Conservation (phyloP, 2,797 vertebrate genomes). For the Thamnophis elegans region DNA sequence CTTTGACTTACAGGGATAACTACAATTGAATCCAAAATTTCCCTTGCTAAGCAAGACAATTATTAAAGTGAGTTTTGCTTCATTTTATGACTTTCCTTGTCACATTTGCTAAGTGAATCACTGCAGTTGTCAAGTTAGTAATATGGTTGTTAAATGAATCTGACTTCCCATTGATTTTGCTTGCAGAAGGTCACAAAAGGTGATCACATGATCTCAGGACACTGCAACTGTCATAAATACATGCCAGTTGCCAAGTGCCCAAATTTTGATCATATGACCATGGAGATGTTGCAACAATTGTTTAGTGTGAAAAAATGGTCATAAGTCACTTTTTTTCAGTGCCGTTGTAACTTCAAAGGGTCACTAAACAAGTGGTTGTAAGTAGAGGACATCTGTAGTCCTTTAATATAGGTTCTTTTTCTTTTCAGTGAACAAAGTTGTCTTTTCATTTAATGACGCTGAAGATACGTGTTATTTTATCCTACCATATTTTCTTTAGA, state of each 20-base stretch:
- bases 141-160: neutral
- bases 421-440: neutral
- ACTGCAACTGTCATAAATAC: neutral
- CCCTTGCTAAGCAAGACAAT: neutral
- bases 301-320: neutral
- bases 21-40: neutral
- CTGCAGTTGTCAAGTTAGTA: neutral
- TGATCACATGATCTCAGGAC: neutral
- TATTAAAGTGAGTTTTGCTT: neutral
- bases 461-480: neutral
- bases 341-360: neutral
- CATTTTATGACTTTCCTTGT: neutral
- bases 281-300: neutral
- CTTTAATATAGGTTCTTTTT: neutral
- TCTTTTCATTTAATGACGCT: neutral
- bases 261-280: neutral
- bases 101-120: neutral
- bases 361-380: neutral
- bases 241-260: neutral
- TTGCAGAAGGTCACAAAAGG: neutral
- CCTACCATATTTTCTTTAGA: neutral
- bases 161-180: neutral
- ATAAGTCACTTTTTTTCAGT: neutral
- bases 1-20: neutral
- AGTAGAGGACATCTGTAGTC: neutral